These are phyloP conservation scores for Phataginus tetradactyla DNA, from an alignment of 2,797 vertebrate species.

Conservation along the genomic window DNA sequence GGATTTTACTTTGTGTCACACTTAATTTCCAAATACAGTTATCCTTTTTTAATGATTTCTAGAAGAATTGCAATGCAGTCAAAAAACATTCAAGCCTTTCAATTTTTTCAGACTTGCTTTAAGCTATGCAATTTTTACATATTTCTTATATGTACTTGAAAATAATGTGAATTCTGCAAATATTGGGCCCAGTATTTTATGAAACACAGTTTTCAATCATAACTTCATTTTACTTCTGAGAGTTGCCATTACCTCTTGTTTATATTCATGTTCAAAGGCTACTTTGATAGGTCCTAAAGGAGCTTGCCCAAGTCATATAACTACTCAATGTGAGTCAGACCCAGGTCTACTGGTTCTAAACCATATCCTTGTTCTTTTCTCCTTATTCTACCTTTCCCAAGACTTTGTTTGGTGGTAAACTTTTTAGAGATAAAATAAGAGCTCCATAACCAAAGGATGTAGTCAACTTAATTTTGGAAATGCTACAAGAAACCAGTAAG, in stretches of 20 bases:
- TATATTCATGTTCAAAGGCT: not conserved
- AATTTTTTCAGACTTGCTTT: constrained; percentile 34
- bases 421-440: not conserved
- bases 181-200: not conserved
- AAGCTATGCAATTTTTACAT: not conserved
- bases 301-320: not conserved
- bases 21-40: constrained; percentile 11
- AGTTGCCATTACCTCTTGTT: not conserved
- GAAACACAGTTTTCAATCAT: not conserved
- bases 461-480: not conserved
- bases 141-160: not conserved
- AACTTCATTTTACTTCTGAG: constrained; percentile 7
- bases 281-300: not conserved
- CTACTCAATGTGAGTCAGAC: not conserved
- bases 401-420: not conserved
- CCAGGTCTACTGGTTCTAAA: not conserved
- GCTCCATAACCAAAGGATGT: not conserved
- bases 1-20: not conserved
- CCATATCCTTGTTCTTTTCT: not conserved
- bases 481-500: not conserved
- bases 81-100: not conserved
- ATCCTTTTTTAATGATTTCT: constrained; percentile 15
- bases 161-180: not conserved
- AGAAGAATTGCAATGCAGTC: not conserved
- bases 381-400: not conserved